Evolutionary conservation across 2,113 vertebrate species (phyloP).

Genomic region (Nerophis lumbriciformis): DNA sequence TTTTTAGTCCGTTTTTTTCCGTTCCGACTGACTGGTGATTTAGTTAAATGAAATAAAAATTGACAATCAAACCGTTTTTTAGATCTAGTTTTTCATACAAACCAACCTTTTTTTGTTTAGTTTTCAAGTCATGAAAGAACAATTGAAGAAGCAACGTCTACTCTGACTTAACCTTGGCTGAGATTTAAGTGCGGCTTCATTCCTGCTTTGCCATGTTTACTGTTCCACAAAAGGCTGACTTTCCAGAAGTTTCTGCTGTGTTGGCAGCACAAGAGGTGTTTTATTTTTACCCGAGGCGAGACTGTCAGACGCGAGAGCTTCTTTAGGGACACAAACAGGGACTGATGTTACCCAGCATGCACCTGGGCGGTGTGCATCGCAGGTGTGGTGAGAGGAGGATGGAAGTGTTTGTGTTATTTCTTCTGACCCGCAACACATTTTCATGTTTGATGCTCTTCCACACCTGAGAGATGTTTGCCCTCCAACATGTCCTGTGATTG

Average conservation of each 20-base stretch:
- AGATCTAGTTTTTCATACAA: too few relatives aligned
- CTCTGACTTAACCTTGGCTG: too few relatives aligned
- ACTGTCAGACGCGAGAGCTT: neutral
- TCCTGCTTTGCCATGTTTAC: neutral
- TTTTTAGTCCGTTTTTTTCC: too few relatives aligned
- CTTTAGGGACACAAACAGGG: neutral
- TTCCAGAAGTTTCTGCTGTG: neutral
- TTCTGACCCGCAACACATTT: too few relatives aligned
- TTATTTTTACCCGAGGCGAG: conserved; percentile 7
- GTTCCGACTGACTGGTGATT: too few relatives aligned
- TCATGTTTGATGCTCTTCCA: neutral
- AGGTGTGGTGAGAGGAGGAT: neutral
- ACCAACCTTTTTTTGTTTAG: too few relatives aligned
- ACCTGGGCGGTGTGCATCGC: neutral
- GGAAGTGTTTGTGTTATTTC: neutral
- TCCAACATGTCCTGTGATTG: neutral
- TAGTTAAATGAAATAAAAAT: too few relatives aligned
- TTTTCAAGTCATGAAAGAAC: too few relatives aligned
- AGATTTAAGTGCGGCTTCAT: neutral
- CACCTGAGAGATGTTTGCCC: neutral
- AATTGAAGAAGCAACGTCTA: too few relatives aligned
- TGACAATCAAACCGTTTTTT: too few relatives aligned
- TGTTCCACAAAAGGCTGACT: neutral
- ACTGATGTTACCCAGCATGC: neutral
- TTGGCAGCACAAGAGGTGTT: neutral